A percentile compares a stretch with the other conserved stretches of the same genome.
Evolutionary conservation across 2,888 invertebrate species (phyloP).

Genomic region (Conops quadrifasciatus): DNA sequence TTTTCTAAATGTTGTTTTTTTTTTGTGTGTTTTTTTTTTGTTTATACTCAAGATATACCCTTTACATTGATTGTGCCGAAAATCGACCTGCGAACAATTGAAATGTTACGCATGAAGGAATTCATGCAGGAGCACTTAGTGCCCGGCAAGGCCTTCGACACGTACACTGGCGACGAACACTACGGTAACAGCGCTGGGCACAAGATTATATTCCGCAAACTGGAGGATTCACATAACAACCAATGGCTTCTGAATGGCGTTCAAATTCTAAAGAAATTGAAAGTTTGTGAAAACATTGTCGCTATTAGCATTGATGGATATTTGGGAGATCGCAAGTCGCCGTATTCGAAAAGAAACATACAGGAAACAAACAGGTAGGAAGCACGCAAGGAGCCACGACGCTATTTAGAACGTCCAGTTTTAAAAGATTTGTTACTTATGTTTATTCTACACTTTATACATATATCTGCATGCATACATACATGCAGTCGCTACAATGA

Average conservation of each 20-base stretch:
- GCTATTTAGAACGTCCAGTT: no score
- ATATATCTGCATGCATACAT: constrained; percentile 9
- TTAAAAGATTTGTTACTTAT: no score
- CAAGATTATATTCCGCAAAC: constrained; percentile 64
- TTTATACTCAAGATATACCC: constrained; percentile 67
- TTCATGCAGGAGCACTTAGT: constrained; percentile 71
- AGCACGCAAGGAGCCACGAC: no score
- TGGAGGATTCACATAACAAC: constrained; percentile 62
- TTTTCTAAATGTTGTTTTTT: no score
- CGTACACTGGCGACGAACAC: constrained; percentile 66
- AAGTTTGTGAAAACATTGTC: constrained; percentile 62
- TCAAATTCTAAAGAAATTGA: constrained; percentile 62
- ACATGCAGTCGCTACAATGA: constrained; percentile 62
- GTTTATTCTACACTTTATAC: no score
- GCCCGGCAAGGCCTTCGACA: constrained; percentile 68
- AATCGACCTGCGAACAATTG: constrained; percentile 66
- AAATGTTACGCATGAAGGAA: constrained; percentile 68
- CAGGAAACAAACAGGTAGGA: constrained; percentile 65
- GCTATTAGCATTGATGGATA: constrained; percentile 65
- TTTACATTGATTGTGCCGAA: constrained; percentile 71
- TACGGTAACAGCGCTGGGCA: constrained; percentile 66
- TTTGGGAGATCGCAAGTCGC: constrained; percentile 64
- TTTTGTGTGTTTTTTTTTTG: no score
- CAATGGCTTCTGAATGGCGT: constrained; percentile 64
- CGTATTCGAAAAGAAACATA: constrained; percentile 65